Conservation (phyloP, 2,797 vertebrate species). For the Smutsia temminckii region DNA sequence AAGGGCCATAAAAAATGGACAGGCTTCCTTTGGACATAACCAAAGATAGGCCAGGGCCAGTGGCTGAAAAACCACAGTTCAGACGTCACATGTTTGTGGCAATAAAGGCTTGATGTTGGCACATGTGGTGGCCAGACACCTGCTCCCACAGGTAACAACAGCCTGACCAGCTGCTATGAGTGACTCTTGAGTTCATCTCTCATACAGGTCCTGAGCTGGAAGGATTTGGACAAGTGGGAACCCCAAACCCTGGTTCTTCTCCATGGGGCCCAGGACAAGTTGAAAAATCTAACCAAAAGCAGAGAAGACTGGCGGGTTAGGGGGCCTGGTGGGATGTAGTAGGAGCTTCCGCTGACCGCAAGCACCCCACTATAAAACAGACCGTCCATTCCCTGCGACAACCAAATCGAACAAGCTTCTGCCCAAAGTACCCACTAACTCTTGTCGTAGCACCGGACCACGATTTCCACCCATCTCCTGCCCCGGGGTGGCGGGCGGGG, state of each 20-base stretch:
- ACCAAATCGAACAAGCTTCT: neutral
- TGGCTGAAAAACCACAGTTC: neutral
- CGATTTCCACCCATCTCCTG: neutral
- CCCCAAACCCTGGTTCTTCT: neutral
- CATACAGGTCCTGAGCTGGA: neutral
- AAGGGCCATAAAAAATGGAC: neutral
- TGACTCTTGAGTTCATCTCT: neutral
- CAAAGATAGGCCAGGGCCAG: neutral
- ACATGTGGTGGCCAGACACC: neutral
- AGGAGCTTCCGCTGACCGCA: neutral
- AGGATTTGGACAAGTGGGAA: neutral
- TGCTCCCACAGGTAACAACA: constrained; percentile 18
- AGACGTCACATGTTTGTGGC: neutral
- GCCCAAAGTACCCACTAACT: neutral
- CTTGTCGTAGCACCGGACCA: neutral
- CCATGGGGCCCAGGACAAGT: neutral
- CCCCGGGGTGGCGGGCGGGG: neutral
- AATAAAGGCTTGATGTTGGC: neutral
- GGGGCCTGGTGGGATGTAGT: neutral
- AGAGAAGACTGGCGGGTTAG: neutral
- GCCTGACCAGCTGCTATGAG: neutral
- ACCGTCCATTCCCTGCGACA: neutral
- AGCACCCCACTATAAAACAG: neutral
- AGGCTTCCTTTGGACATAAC: neutral
- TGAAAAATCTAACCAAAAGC: neutral